Base-by-base conservation (phyloP, 2,797 vertebrate genomes). In the Karalla daura region DNA sequence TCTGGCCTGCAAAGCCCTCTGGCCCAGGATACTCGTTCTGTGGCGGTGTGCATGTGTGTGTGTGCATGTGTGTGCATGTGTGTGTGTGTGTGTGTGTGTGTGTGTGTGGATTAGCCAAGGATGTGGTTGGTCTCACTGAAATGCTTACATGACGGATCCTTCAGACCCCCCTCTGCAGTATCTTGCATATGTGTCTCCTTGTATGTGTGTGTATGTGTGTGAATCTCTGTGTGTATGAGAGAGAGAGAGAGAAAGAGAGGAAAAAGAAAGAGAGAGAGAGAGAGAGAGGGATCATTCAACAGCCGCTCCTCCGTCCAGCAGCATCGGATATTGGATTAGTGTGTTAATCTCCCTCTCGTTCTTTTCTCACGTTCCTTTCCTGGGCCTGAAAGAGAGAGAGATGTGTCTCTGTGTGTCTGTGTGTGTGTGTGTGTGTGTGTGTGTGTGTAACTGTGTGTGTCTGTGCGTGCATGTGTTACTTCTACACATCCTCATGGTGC, bases 301-400 rank as follows among this genome's bases (percentile, higher is more conserved):
- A 83, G 74, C 53, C 56, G 63, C 72, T 78, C 76, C 58, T 68
- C 70, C 76, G 30, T 84, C 81, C 83, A 86, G 85, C 72, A 84
- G 80, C 83, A 82, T 85, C 77, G 80, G 81, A 86, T 90, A 87
- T 86, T 88, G 81, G 86, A 89, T 91, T 86, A 89, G 85, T 73
- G 74, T 76, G 76, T 75, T 89, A 89, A 87, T 89, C 81, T 80
- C 74, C 76, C 77, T 49, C 81, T 84, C 44, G 10, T 78, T 78
- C 74, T 86, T 86, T 87, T 89, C 84, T 81, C 80, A 78, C 80
- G 72, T 87, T 80, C 47, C 54, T 78, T 70, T 74, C 59, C 76
- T 62, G 40, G 13, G 17, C 41, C 11, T 64, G 51, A n/a, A n/a
- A n/a, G n/a, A n/a, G n/a, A n/a, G n/a, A n/a, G n/a, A n/a, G n/a